A percentile compares a stretch with the other conserved stretches of the same genome.
phyloP scores from a whole-genome alignment of 2,113 vertebrate species.

The Gymnorhina tibicen region DNA sequence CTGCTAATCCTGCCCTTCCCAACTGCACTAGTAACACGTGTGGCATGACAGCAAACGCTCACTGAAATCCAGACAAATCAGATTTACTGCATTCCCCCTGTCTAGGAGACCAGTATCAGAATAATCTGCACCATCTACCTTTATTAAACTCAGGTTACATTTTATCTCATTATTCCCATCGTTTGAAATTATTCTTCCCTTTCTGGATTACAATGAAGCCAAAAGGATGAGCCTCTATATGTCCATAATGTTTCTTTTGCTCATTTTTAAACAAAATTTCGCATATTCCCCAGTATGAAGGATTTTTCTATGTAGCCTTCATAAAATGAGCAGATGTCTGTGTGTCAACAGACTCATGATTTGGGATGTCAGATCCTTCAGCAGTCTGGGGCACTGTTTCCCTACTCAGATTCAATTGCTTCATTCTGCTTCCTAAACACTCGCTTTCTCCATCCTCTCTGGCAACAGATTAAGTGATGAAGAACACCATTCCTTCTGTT shows the following conservation, averaged over 20 bases:
- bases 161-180: neutral
- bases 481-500: neutral
- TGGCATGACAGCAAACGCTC: neutral
- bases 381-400: neutral
- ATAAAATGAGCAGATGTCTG: neutral
- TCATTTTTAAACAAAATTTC: neutral
- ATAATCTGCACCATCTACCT: neutral
- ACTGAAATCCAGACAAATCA: neutral
- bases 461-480: neutral
- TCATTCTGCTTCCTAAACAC: neutral
- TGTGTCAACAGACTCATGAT: neutral
- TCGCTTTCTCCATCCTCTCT: neutral
- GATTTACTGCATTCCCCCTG: neutral
- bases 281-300: neutral
- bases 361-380: neutral
- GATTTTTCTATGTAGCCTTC: neutral
- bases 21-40: neutral
- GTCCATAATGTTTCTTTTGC: neutral
- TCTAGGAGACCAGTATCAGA: neutral
- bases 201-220: neutral
- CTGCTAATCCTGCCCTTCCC: neutral
- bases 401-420: neutral
- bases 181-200: neutral
- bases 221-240: neutral
- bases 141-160: neutral